Percentiles rank a stretch among this genome's conserved stretches.
These are phyloP conservation scores for Trisateles emortualis DNA, from an alignment of 2,888 invertebrate genomes.

Conservation along the genomic window DNA sequence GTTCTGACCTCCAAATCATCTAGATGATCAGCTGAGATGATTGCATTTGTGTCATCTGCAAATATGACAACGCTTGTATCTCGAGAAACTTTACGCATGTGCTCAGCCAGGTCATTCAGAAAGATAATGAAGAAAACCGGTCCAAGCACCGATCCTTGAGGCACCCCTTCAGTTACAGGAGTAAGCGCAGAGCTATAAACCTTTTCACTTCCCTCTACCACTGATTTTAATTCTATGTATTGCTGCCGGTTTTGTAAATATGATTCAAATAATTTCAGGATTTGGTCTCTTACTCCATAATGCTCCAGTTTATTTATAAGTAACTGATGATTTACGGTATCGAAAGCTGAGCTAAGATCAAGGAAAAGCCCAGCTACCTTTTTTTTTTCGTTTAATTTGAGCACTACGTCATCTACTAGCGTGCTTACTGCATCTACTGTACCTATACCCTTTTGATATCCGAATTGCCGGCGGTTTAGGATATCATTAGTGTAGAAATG, in stretches of 20 bases:
- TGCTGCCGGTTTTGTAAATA: neutral
- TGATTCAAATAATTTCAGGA: neutral
- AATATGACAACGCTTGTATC: neutral
- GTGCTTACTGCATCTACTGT: neutral
- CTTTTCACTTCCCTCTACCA: neutral
- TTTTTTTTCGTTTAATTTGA: constrained; percentile 3
- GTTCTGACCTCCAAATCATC: neutral
- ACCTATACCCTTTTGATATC: neutral
- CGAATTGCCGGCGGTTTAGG: neutral
- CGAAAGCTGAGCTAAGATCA: constrained; percentile 8
- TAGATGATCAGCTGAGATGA: neutral
- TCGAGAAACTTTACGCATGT: neutral
- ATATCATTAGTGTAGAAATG: neutral
- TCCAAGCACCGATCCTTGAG: neutral
- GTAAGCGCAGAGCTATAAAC: neutral
- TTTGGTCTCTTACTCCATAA: constrained; percentile 3
- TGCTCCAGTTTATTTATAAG: constrained; percentile 1
- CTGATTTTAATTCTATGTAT: neutral
- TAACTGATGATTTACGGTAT: constrained; percentile 1
- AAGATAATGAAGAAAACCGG: neutral
- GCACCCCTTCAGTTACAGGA: neutral
- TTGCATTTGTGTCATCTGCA: neutral
- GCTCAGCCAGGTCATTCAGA: neutral
- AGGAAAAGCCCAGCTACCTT: constrained; percentile 6
- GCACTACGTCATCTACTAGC: neutral